These are phyloP conservation scores for Polydrusus pterygomalis DNA, from an alignment of 2,888 invertebrate genomes.

Conservation along the genomic window DNA sequence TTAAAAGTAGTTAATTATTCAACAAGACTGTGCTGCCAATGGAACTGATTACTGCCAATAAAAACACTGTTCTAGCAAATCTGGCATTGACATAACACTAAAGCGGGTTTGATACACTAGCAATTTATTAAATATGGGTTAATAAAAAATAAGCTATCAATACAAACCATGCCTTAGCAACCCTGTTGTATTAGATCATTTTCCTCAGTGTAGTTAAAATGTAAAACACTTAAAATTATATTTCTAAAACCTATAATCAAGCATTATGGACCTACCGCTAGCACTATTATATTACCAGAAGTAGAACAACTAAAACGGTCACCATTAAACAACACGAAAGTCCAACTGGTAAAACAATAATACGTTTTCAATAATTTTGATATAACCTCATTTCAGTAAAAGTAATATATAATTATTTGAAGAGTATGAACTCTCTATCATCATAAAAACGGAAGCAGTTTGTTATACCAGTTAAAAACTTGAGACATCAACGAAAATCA, in stretches of 20 bases:
- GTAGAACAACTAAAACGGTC: slow-evolving; percentile 16
- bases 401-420: slow-evolving; percentile 9
- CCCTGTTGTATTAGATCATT: no score
- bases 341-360: slow-evolving; percentile 19
- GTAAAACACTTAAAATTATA: slow-evolving; percentile 1
- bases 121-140: no score
- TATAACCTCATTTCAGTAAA: slow-evolving; percentile 25
- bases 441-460: slow-evolving; percentile 24
- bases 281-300: slow-evolving; percentile 14
- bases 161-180: no score
- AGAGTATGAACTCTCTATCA: no score
- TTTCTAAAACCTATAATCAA: slow-evolving; percentile 13
- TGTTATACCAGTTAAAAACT: slow-evolving; percentile 14
- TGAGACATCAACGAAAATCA: slow-evolving; percentile 3
- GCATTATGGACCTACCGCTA: slow-evolving; percentile 1
- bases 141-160: no score
- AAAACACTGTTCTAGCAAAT: no score
- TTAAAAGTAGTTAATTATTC: no score
- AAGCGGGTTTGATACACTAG: no score
- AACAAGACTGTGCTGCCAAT: no score
- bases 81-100: no score
- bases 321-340: slow-evolving; percentile 24
- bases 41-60: no score
- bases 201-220: not conserved
- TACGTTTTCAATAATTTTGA: slow-evolving; percentile 23